Evolutionary conservation across 2,113 vertebrate genomes (phyloP).

Genomic region (Ammodytes marinus): DNA sequence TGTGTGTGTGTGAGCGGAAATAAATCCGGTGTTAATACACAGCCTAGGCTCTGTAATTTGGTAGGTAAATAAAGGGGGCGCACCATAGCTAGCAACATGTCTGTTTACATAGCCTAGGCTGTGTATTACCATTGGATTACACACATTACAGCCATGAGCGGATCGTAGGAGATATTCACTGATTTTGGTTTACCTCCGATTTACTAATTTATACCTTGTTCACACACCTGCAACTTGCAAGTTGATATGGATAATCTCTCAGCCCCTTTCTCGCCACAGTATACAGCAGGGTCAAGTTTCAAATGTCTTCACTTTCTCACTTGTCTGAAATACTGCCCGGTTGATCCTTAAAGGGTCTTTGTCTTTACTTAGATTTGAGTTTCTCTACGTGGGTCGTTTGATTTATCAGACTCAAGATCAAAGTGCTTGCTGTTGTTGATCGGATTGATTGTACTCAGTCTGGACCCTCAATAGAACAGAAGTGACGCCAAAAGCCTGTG

Average conservation of each 20-base stretch:
- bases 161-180: no score
- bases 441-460: neutral
- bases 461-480: neutral
- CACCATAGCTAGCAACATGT: no score
- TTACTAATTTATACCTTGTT: neutral
- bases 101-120: no score
- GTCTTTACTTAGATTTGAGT: neutral
- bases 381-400: slow-evolving; percentile 27
- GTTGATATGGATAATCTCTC: slow-evolving; percentile 28
- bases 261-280: slow-evolving; percentile 8
- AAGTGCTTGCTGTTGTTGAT: neutral
- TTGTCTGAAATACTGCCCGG: slow-evolving; percentile 34
- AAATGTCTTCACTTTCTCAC: slow-evolving; percentile 30
- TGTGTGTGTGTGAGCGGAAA: no score
- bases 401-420: neutral
- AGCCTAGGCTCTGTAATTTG: no score
- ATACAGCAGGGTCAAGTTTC: slow-evolving; percentile 43
- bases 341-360: slow-evolving; percentile 29
- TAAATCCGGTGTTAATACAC: no score
- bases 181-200: neutral
- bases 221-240: slow-evolving; percentile 45
- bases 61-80: no score
- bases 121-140: no score
- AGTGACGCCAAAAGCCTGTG: neutral
- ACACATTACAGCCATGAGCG: no score